These are phyloP conservation scores for Sturnira hondurensis DNA, from an alignment of 2,113 vertebrate genomes.

Conservation along the genomic window DNA sequence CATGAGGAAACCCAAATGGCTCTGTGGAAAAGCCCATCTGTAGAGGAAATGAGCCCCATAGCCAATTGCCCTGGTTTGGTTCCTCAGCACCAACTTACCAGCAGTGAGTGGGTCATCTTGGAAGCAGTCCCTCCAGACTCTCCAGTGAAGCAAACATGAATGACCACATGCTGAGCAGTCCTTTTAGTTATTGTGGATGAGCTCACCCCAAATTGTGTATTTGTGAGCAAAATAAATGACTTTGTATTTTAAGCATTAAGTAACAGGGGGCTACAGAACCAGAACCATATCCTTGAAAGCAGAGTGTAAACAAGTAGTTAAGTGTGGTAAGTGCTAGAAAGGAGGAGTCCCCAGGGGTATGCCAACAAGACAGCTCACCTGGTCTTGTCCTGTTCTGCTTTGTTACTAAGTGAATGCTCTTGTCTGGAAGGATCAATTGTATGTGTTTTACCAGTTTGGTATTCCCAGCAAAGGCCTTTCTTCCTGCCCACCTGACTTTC, in stretches of 20 bases:
- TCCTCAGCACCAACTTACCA: not conserved
- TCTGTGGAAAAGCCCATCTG: not conserved
- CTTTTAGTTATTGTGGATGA: rapidly evolving
- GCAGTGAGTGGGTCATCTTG: not conserved
- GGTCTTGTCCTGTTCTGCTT: not conserved
- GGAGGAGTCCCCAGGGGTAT: not conserved
- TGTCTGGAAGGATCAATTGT: not conserved
- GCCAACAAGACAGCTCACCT: not conserved
- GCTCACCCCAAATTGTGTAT: not conserved
- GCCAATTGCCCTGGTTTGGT: not conserved
- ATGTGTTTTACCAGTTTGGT: not conserved
- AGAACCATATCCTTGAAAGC: not conserved
- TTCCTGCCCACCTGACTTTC: not conserved
- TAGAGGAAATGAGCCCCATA: not conserved
- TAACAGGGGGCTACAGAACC: not conserved
- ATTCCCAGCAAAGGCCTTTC: not conserved
- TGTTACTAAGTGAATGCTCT: not conserved
- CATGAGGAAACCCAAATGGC: not conserved
- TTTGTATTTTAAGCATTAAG: not conserved
- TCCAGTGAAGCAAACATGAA: too few species aligned
- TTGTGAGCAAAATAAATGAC: not conserved
- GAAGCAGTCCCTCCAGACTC: rapidly evolving
- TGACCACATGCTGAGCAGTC: rapidly evolving
- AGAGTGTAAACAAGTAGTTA: not conserved
- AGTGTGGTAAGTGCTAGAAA: not conserved